phyloP scores from a whole-genome alignment of 1,140 invertebrate genomes.

The Caenorhabditis inopinata region DNA sequence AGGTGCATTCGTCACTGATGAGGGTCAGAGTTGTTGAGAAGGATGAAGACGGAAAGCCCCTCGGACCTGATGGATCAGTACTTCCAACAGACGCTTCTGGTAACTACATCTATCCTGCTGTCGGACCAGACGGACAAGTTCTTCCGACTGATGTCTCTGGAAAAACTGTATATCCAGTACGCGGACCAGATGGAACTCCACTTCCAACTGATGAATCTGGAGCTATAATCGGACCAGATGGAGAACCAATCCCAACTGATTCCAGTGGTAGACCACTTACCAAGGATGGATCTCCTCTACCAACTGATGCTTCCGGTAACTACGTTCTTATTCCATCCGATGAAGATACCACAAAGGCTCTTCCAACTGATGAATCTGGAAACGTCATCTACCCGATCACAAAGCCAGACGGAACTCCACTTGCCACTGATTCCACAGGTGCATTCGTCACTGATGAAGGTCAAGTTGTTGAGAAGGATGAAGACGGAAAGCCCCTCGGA shows the following conservation, averaged over 20 bases:
- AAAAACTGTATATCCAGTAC: neutral
- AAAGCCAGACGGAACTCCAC: constrained; percentile 16
- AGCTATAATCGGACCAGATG: constrained; percentile 12
- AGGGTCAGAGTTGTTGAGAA: constrained; percentile 12
- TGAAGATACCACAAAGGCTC: no score
- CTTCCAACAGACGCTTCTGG: constrained; percentile 44
- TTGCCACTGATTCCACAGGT: constrained; percentile 1
- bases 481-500: constrained; percentile 34
- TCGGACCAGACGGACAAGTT: constrained; percentile 33
- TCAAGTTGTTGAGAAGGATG: constrained; percentile 8
- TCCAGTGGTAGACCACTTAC: neutral
- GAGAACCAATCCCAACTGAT: constrained; percentile 14
- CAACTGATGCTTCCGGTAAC: constrained; percentile 33
- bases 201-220: constrained; percentile 36
- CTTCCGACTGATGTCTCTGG: constrained; percentile 30
- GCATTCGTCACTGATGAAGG: constrained; percentile 3
- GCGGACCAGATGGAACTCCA: neutral
- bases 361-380: constrained; percentile 31
- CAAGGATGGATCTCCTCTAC: constrained; percentile 26
- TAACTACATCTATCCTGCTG: constrained; percentile 20
- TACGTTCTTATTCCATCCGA: constrained; percentile 36
- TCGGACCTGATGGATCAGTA: constrained; percentile 40
- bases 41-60: constrained; percentile 36
- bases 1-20: neutral
- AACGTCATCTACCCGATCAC: constrained; percentile 24